Conservation (phyloP, 2,888 invertebrate species). For the Cotesia congregata region DNA sequence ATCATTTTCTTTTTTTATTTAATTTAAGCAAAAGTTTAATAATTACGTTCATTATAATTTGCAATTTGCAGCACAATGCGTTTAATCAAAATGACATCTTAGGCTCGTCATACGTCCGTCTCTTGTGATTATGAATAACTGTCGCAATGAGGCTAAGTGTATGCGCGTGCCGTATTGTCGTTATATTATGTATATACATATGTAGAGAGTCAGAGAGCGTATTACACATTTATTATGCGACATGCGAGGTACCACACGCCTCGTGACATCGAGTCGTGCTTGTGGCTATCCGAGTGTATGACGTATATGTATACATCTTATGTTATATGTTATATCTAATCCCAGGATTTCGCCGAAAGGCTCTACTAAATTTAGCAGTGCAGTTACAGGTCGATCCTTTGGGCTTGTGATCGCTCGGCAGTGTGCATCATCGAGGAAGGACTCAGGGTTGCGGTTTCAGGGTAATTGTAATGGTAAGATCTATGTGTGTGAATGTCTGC, state of each 20-base stretch:
- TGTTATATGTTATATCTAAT: slow-evolving; percentile 4
- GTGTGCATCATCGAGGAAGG: slow-evolving; percentile 5
- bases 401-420: slow-evolving; percentile 26
- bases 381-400: slow-evolving; percentile 24
- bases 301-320: slow-evolving; percentile 20
- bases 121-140: slow-evolving; percentile 33
- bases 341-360: background rate
- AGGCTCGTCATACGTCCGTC: slow-evolving; percentile 24
- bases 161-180: slow-evolving; percentile 37
- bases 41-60: background rate
- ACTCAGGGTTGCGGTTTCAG: slow-evolving; percentile 25
- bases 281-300: slow-evolving; percentile 42
- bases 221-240: slow-evolving; percentile 48
- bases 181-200: slow-evolving; percentile 15
- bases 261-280: slow-evolving; percentile 41
- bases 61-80: background rate
- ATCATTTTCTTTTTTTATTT: slow-evolving; percentile 5
- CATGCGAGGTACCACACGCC: slow-evolving; percentile 45
- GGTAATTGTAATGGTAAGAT: slow-evolving; percentile 28
- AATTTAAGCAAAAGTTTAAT: too few relatives aligned
- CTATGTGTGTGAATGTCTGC: slow-evolving; percentile 23
- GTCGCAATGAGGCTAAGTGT: slow-evolving; percentile 34
- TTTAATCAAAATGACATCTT: slow-evolving; percentile 19
- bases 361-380: background rate
- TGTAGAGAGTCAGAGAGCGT: slow-evolving; percentile 39